Base-by-base conservation (phyloP, 2,113 vertebrate genomes). In the Hipposideros armiger region DNA sequence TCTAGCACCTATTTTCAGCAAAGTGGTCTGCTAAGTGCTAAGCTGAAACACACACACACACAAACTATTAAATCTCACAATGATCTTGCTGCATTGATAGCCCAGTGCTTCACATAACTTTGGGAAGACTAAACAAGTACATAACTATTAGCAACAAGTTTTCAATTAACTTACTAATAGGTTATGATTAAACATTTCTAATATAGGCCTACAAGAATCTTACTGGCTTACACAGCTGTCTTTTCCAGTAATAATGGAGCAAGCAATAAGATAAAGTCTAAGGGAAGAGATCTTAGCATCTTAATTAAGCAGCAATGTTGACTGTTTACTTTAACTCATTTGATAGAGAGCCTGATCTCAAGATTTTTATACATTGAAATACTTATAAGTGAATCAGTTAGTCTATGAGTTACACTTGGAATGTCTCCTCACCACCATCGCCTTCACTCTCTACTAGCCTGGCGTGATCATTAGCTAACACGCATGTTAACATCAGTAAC, bases 171-270 rank as follows among this genome's bases (percentile, higher is more conserved):
- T 82, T 56, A 56, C 26, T 3, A 52, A 80, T 47, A 76, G 30
- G 16, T 52, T 87, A 91, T 30, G 24, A 82, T n/a, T 62, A 91
- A 93, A 70, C 10, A 82, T 66, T 87, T 64, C 60, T 93, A 87
- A 19, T 87, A 30, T 4, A 47, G 22, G 30, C 7, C 42, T 91
- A 26, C 1, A 78, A 52, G 28, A 94, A 67, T 60, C 32, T 70
- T 47, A 91, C 11, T 32, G 20, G 66, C 20, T 78, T 72, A 3
- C 30, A 56, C 7, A 78, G 54, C 19, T 64, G 15, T 78, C 45
- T 89, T 83, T 67, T 77, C 54, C 32, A 83, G 16, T 56, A 88
- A 50, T 36, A 91, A 94, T 81, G 9, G 52, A 36, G 10, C 3
- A 93, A 76, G 58, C 28, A 5, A 66, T 50, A 28, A 87, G 52